Percentiles rank a stretch among this genome's conserved stretches.
phyloP scores from a whole-genome alignment of 2,113 vertebrate species.

The Columba livia region DNA sequence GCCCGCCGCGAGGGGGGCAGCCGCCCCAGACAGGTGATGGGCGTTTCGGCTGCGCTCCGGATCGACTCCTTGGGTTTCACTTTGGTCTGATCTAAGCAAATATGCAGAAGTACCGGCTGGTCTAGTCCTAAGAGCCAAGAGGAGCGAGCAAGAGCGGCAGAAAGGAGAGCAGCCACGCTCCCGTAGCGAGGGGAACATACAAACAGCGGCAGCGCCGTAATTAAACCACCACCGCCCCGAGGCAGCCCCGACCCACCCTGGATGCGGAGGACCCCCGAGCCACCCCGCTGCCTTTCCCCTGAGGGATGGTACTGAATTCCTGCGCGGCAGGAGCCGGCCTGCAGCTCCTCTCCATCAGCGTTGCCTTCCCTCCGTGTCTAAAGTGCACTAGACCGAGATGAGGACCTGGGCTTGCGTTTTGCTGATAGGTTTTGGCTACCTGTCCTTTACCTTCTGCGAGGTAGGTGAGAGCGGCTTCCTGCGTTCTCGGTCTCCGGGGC shows the following conservation, averaged over 20 bases:
- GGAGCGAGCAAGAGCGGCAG: constrained; percentile 46
- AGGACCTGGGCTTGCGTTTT: constrained; percentile 86
- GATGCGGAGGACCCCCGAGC: constrained; percentile 68
- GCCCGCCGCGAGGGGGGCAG: constrained; percentile 55
- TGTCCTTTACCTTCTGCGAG: constrained; percentile 87
- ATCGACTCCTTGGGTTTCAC: constrained; percentile 78
- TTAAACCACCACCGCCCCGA: constrained; percentile 37
- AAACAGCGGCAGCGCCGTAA: constrained; percentile 45
- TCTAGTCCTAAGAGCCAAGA: constrained; percentile 67
- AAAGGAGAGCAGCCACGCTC: constrained; percentile 30
- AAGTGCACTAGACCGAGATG: constrained; percentile 89
- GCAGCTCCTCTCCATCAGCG: constrained; percentile 84
- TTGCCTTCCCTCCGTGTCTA: constrained; percentile 77
- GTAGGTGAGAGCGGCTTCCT: constrained; percentile 75
- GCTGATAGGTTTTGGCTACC: constrained; percentile 90
- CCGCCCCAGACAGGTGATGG: constrained; percentile 78
- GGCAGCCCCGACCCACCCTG: constrained; percentile 60
- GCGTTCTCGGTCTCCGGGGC: neutral
- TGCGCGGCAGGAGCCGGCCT: constrained; percentile 87
- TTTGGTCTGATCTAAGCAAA: constrained; percentile 77
- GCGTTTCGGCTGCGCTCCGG: constrained; percentile 69
- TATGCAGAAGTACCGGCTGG: constrained; percentile 80
- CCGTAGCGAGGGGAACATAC: constrained; percentile 54
- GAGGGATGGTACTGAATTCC: constrained; percentile 92
- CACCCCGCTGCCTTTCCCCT: constrained; percentile 73